Evolutionary conservation across 2,888 invertebrate genomes (phyloP).

Genomic region (Spisula solida): DNA sequence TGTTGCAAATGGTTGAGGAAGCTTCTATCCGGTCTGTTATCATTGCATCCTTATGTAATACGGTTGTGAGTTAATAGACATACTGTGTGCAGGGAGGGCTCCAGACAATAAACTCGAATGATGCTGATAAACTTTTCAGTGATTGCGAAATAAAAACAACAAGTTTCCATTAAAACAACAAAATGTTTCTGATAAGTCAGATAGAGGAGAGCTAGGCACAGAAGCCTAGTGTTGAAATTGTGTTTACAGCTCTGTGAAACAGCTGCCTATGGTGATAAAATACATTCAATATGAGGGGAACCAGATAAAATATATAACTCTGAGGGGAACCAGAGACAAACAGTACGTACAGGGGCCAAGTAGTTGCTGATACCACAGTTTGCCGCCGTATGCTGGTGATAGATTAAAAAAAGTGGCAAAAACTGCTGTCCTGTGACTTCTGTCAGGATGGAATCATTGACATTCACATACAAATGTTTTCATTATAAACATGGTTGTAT

Average conservation of each 20-base stretch:
- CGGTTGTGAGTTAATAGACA: neutral
- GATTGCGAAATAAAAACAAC: slow-evolving; percentile 40
- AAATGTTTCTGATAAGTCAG: slow-evolving; percentile 36
- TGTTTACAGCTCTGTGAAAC: slow-evolving; percentile 24
- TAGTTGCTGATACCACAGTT: neutral
- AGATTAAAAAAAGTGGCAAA: slow-evolving; percentile 19
- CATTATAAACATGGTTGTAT: neutral
- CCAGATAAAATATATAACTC: slow-evolving; percentile 43
- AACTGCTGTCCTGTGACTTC: neutral
- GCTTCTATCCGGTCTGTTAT: too few relatives aligned
- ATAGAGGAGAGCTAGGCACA: slow-evolving; percentile 32
- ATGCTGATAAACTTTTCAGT: slow-evolving; percentile 39
- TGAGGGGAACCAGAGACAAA: neutral
- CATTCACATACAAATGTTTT: neutral
- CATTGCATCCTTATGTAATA: too few relatives aligned
- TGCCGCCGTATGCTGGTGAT: neutral
- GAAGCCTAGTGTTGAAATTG: slow-evolving; percentile 43
- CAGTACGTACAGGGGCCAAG: neutral
- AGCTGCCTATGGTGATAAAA: slow-evolving; percentile 50
- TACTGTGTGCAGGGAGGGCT: neutral
- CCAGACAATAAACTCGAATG: slow-evolving; percentile 29
- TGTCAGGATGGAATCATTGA: neutral
- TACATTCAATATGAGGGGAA: neutral
- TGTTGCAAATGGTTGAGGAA: too few relatives aligned
- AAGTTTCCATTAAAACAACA: slow-evolving; percentile 50